These are phyloP conservation scores for Dryobotodes eremita DNA, from an alignment of 2,888 invertebrate species.

Conservation along the genomic window DNA sequence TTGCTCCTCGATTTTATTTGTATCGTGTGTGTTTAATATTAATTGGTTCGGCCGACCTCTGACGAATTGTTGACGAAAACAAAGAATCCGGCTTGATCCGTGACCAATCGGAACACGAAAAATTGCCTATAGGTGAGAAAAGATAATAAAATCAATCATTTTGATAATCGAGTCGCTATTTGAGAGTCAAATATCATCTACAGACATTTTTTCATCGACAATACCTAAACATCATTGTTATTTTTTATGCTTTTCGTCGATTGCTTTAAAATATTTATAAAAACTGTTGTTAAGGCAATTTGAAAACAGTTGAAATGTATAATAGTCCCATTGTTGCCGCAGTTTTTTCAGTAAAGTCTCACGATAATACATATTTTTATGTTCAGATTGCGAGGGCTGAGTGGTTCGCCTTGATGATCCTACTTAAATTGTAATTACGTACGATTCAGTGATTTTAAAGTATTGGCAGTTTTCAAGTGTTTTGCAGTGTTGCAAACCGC, in stretches of 20 bases:
- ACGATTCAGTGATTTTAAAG: constrained; percentile 35
- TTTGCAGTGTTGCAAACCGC: constrained; percentile 71
- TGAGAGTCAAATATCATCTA: constrained; percentile 15
- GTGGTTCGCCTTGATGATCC: constrained; percentile 60
- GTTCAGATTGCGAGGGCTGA: constrained; percentile 42
- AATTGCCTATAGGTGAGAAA: constrained; percentile 41
- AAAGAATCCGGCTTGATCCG: constrained; percentile 44
- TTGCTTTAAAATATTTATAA: constrained; percentile 49
- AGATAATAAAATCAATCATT: constrained; percentile 39
- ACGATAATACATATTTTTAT: constrained; percentile 63
- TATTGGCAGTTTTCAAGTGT: constrained; percentile 46
- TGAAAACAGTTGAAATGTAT: constrained; percentile 54
- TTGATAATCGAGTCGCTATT: constrained; percentile 24
- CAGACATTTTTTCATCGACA: constrained; percentile 38
- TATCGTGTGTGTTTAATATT: constrained; percentile 53
- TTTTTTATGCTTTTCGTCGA: constrained; percentile 30
- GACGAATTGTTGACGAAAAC: constrained; percentile 51
- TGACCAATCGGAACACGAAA: constrained; percentile 48
- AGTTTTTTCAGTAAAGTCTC: constrained; percentile 57
- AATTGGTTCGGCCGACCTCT: constrained; percentile 46
- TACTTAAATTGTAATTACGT: constrained; percentile 60
- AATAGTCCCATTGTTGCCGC: constrained; percentile 56
- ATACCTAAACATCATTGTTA: constrained; percentile 33
- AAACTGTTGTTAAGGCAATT: constrained; percentile 49
- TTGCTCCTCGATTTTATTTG: constrained; percentile 50